Percentiles rank a stretch among this genome's conserved stretches.
Conservation (phyloP, 2,113 vertebrate species). For the Muntiacus reevesi region DNA sequence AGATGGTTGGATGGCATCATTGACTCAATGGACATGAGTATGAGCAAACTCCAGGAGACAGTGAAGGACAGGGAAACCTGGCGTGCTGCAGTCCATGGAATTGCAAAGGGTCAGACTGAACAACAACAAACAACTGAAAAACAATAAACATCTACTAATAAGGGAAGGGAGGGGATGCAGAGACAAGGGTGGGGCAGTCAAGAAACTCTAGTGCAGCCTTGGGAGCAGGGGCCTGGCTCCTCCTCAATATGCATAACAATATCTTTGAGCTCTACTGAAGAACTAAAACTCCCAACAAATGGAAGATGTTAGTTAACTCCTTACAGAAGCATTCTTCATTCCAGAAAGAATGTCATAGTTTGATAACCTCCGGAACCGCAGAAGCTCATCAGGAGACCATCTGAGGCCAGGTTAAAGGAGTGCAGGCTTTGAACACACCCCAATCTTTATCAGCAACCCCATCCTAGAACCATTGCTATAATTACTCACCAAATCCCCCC, state of each 20-base stretch:
- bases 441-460: neutral
- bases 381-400: neutral
- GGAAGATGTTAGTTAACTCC: neutral
- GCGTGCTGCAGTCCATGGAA: neutral
- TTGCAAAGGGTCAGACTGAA: neutral
- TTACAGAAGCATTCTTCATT: neutral
- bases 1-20: neutral
- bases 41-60: neutral
- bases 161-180: neutral
- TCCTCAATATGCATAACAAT: neutral
- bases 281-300: neutral
- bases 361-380: neutral
- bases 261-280: neutral
- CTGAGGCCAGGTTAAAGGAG: neutral
- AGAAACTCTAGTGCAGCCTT: neutral
- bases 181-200: neutral
- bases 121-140: neutral
- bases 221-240: neutral
- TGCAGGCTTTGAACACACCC: neutral
- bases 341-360: neutral
- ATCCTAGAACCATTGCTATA: neutral
- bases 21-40: neutral
- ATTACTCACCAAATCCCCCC: neutral
- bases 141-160: neutral
- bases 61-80: neutral